These are phyloP conservation scores for Potorous gilbertii DNA, from an alignment of 2,797 vertebrate genomes.

Conservation along the genomic window DNA sequence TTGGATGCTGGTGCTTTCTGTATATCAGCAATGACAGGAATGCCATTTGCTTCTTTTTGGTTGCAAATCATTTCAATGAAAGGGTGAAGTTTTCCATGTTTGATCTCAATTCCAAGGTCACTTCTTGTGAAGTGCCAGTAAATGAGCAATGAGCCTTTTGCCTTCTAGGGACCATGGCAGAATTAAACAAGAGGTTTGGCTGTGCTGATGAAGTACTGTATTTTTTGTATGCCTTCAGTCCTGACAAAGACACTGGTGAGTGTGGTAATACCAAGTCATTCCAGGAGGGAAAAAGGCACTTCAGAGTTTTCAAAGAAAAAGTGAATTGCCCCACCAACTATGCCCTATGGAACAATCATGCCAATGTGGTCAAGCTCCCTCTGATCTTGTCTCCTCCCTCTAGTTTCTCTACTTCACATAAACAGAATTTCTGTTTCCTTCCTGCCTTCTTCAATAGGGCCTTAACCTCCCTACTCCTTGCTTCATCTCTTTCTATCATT, in stretches of 20 bases:
- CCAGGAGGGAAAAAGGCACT: background rate
- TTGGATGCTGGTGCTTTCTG: background rate
- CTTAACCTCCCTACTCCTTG: background rate
- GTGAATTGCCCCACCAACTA: background rate
- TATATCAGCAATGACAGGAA: background rate
- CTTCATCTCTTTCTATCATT: background rate
- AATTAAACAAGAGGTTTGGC: background rate
- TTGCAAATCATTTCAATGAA: conserved; percentile 1
- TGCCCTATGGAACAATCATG: background rate
- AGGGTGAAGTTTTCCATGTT: background rate
- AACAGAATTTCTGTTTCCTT: background rate
- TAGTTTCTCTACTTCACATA: background rate
- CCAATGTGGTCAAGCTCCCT: background rate
- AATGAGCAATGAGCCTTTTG: background rate
- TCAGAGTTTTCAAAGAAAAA: background rate
- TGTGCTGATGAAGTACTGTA: background rate
- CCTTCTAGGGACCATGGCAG: background rate
- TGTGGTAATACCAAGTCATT: background rate
- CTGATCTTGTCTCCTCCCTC: background rate
- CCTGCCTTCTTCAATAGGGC: background rate
- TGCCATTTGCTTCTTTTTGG: background rate
- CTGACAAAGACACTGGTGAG: background rate
- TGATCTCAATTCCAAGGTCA: background rate
- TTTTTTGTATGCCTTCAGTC: background rate
- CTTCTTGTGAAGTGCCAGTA: background rate